A percentile compares a stretch with the other conserved stretches of the same genome.
These are phyloP conservation scores for Marmota flaviventris DNA, from an alignment of 2,113 vertebrate genomes.

Conservation along the genomic window DNA sequence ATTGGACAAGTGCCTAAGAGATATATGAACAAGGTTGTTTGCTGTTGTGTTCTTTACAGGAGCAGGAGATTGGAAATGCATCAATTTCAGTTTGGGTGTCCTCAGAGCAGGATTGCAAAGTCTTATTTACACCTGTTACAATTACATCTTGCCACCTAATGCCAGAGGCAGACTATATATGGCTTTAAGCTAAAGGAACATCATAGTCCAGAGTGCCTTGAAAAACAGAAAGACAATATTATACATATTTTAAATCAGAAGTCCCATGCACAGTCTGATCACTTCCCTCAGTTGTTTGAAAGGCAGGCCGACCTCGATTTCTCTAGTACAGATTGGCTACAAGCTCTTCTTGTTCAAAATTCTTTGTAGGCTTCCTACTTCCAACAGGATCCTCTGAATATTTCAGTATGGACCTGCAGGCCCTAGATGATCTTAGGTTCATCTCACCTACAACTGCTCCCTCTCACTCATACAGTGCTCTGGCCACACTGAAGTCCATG, in stretches of 20 bases:
- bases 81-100: constrained; percentile 47
- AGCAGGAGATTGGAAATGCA: constrained; percentile 20
- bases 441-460: neutral
- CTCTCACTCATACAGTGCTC: neutral
- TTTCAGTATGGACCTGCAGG: neutral
- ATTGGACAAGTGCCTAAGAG: constrained; percentile 61
- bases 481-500: neutral
- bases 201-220: neutral
- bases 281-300: neutral
- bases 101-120: neutral
- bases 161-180: neutral
- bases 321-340: neutral
- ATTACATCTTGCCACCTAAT: neutral
- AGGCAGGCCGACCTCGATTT: neutral
- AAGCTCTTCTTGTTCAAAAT: neutral
- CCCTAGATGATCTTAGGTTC: neutral
- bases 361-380: neutral
- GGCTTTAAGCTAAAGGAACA: neutral
- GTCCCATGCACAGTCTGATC: neutral
- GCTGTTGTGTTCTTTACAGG: constrained; percentile 19
- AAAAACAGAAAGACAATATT: neutral
- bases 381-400: neutral
- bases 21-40: neutral
- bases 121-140: constrained; percentile 47
- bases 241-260: neutral